Evolutionary conservation across 2,113 vertebrate species (phyloP), one percentile per base, ranked within the genome.

Genomic region (Todiramphus saurophagus): DNA sequence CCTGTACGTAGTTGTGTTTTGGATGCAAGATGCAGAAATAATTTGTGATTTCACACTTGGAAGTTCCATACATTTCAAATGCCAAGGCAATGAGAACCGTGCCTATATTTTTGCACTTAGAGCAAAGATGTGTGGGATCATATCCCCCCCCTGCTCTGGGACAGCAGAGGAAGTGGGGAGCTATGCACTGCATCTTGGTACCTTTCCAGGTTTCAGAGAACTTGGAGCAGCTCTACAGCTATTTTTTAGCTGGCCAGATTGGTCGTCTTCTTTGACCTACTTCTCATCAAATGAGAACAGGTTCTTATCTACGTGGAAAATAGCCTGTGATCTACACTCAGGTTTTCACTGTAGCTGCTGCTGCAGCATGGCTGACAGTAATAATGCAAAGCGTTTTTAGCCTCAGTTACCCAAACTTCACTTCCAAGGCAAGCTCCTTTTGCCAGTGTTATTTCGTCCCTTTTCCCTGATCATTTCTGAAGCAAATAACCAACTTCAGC

Each of bases 121-220:
- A 53, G 21, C 56, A 46, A 8, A 30, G 30, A 9, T 4, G 3
- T 1, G 2, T 30, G 53, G 37, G 44, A 23, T 74, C 3, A 1
- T 15, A 3, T 4, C 5, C 10, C 7, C 5, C 5, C 27, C 16
- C 44, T 2, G 7, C 14, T 4, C 9, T 16, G 3, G 69, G 74
- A 19, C 24, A 25, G 41, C 44, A 41, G 63, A 4, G 27, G 14
- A 4, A 30, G 12, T 1, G 1, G 55, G 43, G 56, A 75, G 59
- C 28, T 0, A 0, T 7, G 27, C 1, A 0, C 28, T 58, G 17
- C 31, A 10, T 44, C 46, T n/a, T 0, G 4, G 7, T 41, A 6
- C 58, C 21, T 59, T 48, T n/a, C 23, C 48, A 51, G 43, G 12
- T 31, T 72, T 72, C 25, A 5, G 31, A 18, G 62, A 33, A 53